Percentiles rank a stretch among this genome's conserved stretches.
These are phyloP conservation scores for Orthosia gracilis DNA, from an alignment of 2,888 invertebrate genomes.

Conservation along the genomic window DNA sequence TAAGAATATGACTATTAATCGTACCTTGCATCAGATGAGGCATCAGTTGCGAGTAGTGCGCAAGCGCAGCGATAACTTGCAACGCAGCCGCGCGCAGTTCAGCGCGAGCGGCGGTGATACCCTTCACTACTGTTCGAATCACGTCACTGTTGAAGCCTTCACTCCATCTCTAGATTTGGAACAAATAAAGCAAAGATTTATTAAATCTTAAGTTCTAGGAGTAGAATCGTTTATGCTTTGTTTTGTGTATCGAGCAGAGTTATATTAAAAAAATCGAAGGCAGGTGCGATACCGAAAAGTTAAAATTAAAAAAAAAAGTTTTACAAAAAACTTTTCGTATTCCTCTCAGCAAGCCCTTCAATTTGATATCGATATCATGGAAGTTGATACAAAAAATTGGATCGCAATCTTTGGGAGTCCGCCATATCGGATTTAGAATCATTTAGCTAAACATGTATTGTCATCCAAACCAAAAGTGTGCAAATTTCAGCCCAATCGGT, in stretches of 20 bases:
- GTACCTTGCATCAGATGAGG: constrained; percentile 84
- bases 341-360: too few species aligned
- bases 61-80: constrained; percentile 78
- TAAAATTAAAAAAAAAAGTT: too few species aligned
- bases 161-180: constrained; percentile 80
- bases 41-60: constrained; percentile 79
- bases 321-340: too few species aligned
- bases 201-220: too few species aligned
- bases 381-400: too few species aligned
- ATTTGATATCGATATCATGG: too few species aligned
- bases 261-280: too few species aligned
- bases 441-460: too few species aligned
- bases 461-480: too few species aligned
- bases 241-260: neutral
- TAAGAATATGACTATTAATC: neutral
- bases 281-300: neutral
- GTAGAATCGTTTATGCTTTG: neutral
- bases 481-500: too few species aligned
- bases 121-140: constrained; percentile 71
- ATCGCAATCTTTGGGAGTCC: too few species aligned
- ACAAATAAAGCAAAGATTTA: neutral
- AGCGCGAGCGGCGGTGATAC: constrained; percentile 70
- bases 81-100: constrained; percentile 82
- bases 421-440: too few species aligned
- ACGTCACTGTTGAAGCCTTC: constrained; percentile 78